Evolutionary conservation across 2,797 vertebrate genomes (phyloP).

Genomic region (Poecilia gillii): DNA sequence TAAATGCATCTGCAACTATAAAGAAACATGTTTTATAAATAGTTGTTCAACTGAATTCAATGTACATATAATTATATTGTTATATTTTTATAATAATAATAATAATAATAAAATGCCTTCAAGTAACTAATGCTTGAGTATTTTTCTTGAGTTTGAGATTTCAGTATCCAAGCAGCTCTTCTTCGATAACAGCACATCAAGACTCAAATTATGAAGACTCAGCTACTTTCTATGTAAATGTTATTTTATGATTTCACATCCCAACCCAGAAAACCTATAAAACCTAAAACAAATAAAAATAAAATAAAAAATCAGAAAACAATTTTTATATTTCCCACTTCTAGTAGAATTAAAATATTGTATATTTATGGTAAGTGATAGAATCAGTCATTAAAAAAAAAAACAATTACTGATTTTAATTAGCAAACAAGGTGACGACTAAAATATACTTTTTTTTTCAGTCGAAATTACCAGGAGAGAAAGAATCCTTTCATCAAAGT

Average conservation of each 20-base stretch:
- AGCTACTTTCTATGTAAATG: not conserved
- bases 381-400: not conserved
- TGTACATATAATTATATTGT: not conserved
- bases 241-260: not conserved
- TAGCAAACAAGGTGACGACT: conserved; percentile 8
- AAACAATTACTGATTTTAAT: conserved; percentile 14
- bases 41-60: not conserved
- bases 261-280: not conserved
- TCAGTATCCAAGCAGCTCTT: not conserved
- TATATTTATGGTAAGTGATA: not conserved
- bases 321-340: not conserved
- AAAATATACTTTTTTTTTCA: not conserved
- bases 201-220: not conserved
- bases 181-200: not conserved
- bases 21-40: not conserved
- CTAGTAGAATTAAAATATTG: not conserved
- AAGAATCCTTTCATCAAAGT: conserved; percentile 22
- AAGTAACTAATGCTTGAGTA: too few relatives aligned
- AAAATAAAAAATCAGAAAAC: not conserved
- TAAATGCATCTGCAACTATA: not conserved
- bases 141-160: not conserved
- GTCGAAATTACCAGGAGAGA: conserved; percentile 18
- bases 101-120: too few relatives aligned
- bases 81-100: too few relatives aligned
- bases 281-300: not conserved